Evolutionary conservation across 2,888 invertebrate species (phyloP).

Genomic region (Pheosia tremula): DNA sequence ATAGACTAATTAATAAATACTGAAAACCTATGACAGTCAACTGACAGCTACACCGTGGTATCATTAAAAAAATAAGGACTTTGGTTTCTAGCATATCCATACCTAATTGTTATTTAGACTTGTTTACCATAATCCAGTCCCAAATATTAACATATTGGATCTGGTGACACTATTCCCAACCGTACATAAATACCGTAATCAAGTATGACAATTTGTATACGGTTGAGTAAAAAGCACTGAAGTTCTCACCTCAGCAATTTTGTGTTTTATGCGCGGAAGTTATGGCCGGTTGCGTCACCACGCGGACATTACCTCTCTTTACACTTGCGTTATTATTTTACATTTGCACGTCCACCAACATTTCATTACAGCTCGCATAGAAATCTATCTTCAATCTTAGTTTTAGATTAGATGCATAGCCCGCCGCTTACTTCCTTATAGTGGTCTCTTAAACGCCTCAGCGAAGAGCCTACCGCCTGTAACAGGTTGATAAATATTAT

Average conservation of each 20-base stretch:
- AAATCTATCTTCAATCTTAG: conserved; percentile 14
- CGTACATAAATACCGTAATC: conserved; percentile 40
- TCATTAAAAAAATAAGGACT: no score
- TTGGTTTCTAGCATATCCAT: no score
- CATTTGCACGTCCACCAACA: conserved; percentile 14
- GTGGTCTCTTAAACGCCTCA: background rate
- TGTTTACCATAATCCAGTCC: background rate
- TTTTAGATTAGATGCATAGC: conserved; percentile 10
- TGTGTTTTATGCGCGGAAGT: conserved; percentile 34
- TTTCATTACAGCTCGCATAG: conserved; percentile 14
- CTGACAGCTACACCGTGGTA: no score
- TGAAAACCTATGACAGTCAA: no score
- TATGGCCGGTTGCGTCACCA: conserved; percentile 31
- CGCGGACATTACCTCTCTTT: conserved; percentile 4
- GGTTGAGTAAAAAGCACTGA: conserved; percentile 31
- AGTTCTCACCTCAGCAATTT: conserved; percentile 32
- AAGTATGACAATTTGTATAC: conserved; percentile 40
- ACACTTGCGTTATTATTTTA: conserved; percentile 10
- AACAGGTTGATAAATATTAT: background rate
- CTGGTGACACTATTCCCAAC: conserved; percentile 20
- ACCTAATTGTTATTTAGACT: background rate
- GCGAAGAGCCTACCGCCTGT: background rate
- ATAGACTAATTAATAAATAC: no score
- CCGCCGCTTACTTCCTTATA: conserved; percentile 16
- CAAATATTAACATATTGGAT: background rate